Base-by-base conservation (phyloP, 2,888 invertebrate species). In the Bimastos eiseni region DNA sequence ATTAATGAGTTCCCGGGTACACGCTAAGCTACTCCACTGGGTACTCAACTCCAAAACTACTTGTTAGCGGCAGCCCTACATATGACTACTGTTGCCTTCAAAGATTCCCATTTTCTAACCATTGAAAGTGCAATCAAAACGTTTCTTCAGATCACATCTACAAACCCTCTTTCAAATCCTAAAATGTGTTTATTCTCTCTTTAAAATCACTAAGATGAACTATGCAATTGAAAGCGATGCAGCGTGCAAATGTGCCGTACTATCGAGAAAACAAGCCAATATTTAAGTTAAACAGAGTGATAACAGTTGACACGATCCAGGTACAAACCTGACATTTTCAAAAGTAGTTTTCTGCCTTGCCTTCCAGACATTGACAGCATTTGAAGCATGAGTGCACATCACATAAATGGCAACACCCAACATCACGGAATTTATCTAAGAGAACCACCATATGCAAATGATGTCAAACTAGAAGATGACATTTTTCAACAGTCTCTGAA, bases 271-370 rank as follows among this genome's bases (percentile, higher is more conserved):
- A 49, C 49, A 49, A 21, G 49, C 49, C 49, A 49, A 49, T 49
- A 49, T 49, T 70, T 8, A 70, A 70, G n/a, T 70, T 70, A 30
- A 70, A 70, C 11, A 70, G 8, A n/a, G 30, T n/a, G n/a, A n/a
- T n/a, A 70, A n/a, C n/a, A n/a, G n/a, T n/a, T n/a, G n/a, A 70
- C 30, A n/a, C n/a, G n/a, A n/a, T 70, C 6, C 11, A 38, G 5
- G 13, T 34, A 88, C 41, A 89, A 88, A 92, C 92, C 92, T 91
- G 70, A 92, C 91, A 41, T 92, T 92, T 93, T 98, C 97, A 88
- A 98, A 96, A 93, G 97, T 97, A 34, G 97, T 97, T 95, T 98
- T 98, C 95, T 98, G 98, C 95, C 98, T 98, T 93, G 97, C 97
- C 95, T 98, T 98, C 95, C 96, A 96, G 34, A 55, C 36, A 34